Evolutionary conservation across 2,888 invertebrate species (phyloP).

Genomic region (Oligia latruncula): DNA sequence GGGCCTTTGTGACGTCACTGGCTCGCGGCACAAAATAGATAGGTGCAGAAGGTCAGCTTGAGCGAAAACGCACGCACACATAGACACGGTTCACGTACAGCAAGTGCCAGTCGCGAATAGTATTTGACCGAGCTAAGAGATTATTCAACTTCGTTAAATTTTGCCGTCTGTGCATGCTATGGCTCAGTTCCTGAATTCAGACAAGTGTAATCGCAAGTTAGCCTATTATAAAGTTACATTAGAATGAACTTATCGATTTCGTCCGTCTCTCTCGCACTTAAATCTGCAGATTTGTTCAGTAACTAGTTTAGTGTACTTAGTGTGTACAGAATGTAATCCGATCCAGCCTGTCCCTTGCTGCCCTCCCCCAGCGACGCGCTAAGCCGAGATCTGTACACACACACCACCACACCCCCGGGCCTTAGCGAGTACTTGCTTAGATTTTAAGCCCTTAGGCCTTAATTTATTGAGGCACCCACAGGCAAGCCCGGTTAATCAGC

Average conservation of each 20-base stretch:
- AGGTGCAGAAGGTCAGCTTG: slow-evolving; percentile 12
- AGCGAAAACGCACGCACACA: neutral
- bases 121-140: neutral
- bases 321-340: neutral
- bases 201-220: neutral
- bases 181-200: neutral
- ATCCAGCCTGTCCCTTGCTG: too few species aligned
- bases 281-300: neutral
- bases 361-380: neutral
- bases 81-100: neutral
- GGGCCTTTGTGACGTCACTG: slow-evolving; percentile 74
- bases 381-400: neutral
- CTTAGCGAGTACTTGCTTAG: neutral
- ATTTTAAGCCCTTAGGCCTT: neutral
- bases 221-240: neutral
- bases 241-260: neutral
- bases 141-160: neutral
- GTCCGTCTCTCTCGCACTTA: neutral
- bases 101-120: neutral
- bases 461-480: too few species aligned
- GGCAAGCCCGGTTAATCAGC: neutral
- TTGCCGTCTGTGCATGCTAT: too few species aligned
- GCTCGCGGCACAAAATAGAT: neutral
- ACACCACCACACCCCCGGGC: too few species aligned
- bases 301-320: neutral